A percentile compares a stretch with the other conserved stretches of the same genome.
Conservation (phyloP, 2,888 invertebrate genomes). For the Microchrysa polita region DNA sequence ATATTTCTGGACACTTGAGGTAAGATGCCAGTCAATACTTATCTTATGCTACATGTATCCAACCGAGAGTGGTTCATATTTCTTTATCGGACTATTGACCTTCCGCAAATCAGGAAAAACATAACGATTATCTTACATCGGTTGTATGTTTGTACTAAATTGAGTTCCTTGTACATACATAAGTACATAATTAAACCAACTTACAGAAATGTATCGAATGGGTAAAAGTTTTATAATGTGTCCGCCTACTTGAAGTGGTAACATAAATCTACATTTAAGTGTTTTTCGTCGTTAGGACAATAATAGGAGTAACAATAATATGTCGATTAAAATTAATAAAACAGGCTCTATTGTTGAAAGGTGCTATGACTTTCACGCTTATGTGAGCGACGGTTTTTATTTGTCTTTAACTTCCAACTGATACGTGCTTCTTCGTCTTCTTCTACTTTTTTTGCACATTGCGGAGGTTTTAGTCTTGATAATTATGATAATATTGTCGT, state of each 20-base stretch:
- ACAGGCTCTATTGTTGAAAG: not conserved
- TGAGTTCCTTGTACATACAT: not conserved
- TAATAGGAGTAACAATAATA: not conserved
- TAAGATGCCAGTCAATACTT: no score
- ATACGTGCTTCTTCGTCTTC: not conserved
- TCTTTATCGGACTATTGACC: constrained; percentile 4
- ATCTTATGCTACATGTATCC: no score
- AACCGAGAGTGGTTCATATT: not conserved
- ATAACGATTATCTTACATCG: not conserved
- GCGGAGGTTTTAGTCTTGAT: constrained; percentile 2
- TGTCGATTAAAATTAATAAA: constrained; percentile 5
- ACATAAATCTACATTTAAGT: not conserved
- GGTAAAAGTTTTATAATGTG: no score
- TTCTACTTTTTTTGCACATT: constrained; percentile 1
- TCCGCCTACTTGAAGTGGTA: not conserved
- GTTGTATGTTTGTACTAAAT: not conserved
- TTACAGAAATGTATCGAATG: no score
- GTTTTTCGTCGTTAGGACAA: not conserved
- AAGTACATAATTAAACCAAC: no score
- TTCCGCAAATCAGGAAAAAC: not conserved
- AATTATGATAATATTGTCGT: not conserved
- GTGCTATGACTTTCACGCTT: constrained; percentile 3
- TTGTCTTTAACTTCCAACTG: not conserved
- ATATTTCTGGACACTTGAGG: no score
- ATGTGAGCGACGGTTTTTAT: not conserved